phyloP scores from a whole-genome alignment of 2,113 vertebrate species.

The Microcebus murinus region DNA sequence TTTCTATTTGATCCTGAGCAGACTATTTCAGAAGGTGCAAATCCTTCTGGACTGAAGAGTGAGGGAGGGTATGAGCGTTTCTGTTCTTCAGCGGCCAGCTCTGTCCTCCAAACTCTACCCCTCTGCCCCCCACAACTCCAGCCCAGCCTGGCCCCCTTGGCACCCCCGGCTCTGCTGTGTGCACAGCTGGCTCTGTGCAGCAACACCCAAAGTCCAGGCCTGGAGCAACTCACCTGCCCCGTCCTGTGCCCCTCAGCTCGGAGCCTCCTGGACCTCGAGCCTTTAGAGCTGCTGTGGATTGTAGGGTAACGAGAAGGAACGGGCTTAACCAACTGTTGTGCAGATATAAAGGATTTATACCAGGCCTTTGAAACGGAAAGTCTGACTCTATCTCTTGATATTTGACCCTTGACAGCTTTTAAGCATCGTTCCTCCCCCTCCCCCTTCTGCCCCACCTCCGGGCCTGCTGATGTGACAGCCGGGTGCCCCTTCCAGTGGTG shows the following conservation, averaged over 20 bases:
- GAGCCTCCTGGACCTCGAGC: not conserved
- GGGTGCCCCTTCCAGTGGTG: not conserved
- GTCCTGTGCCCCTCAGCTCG: not conserved
- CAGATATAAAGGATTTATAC: too few species aligned
- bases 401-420: not conserved
- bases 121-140: not conserved
- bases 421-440: not conserved
- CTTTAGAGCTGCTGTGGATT: not conserved
- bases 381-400: not conserved
- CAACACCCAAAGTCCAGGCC: too few species aligned
- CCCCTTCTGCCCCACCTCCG: not conserved
- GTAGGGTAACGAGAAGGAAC: not conserved
- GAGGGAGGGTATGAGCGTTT: not conserved
- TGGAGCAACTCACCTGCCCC: not conserved
- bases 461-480: not conserved
- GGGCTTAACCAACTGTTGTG: too few species aligned
- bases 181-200: rapidly evolving
- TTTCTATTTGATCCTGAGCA: not conserved
- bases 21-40: not conserved
- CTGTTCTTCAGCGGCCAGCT: not conserved
- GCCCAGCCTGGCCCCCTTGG: not conserved
- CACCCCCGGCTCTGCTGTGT: not conserved
- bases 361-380: not conserved
- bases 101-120: not conserved
- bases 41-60: not conserved